Conservation (phyloP, 92 coral and sea anemone species). For the Heliopora coerulea region DNA sequence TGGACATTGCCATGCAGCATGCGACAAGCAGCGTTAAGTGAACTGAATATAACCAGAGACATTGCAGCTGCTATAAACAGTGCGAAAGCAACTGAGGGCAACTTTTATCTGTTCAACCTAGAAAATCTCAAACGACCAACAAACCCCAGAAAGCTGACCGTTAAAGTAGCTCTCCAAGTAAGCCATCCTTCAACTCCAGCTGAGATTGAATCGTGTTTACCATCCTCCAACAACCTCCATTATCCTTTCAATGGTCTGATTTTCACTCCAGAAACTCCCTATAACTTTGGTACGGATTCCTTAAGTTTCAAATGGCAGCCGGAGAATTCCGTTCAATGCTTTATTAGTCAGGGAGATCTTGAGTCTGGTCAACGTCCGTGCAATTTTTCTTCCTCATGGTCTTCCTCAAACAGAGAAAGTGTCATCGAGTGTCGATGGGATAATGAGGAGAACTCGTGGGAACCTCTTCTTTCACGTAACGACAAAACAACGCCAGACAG, state of each 20-base stretch:
- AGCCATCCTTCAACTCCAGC: background rate
- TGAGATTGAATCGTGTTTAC: background rate
- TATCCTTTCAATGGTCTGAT: background rate
- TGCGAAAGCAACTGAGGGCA: background rate
- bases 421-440: background rate
- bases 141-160: background rate
- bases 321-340: background rate
- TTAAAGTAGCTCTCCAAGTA: background rate
- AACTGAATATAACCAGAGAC: background rate
- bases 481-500: background rate
- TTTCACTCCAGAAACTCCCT: background rate
- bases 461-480: background rate
- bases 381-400: background rate
- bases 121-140: background rate
- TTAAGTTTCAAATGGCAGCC: background rate
- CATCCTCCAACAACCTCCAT: background rate
- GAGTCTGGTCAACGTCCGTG: background rate
- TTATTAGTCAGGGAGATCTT: background rate
- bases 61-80: background rate
- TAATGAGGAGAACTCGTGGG: background rate
- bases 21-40: background rate
- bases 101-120: background rate
- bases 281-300: background rate
- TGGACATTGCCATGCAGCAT: background rate
- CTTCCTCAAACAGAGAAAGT: background rate